Evolutionary conservation across 2,797 vertebrate genomes (phyloP).

Genomic region (Hemibagrus guttatus): DNA sequence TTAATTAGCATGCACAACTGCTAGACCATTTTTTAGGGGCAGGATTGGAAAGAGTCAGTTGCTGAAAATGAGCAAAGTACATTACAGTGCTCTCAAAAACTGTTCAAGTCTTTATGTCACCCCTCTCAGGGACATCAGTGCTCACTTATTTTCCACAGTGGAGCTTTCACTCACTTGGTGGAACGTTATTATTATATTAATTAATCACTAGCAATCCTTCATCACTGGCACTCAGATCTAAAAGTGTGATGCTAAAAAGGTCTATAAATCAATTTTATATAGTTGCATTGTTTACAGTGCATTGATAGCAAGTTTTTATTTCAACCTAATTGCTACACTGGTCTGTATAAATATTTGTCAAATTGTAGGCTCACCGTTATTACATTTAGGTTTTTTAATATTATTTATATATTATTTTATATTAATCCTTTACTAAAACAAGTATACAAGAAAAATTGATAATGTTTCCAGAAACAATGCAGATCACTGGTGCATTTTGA

Average conservation of each 20-base stretch:
- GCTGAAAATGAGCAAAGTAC: neutral
- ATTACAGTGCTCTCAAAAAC: neutral
- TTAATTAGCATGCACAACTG: neutral
- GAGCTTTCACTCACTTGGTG: neutral
- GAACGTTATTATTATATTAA: no score
- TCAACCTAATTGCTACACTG: neutral
- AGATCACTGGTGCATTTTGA: constrained; percentile 14
- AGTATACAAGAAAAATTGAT: neutral
- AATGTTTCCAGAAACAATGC: constrained; percentile 3
- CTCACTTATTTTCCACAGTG: neutral
- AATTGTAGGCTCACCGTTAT: neutral
- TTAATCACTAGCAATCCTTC: neutral
- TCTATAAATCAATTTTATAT: neutral
- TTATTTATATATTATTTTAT: neutral
- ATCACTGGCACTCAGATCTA: neutral
- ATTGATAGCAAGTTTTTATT: neutral
- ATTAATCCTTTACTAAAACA: neutral
- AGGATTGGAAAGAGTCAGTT: neutral
- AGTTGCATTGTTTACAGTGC: neutral
- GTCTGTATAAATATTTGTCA: neutral
- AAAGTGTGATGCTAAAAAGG: no score
- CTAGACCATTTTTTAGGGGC: neutral
- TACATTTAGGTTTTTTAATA: neutral
- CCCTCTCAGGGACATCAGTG: neutral
- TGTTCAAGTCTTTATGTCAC: neutral